Conservation (phyloP, 2,113 vertebrate genomes). For the Oncorhynchus kisutch region DNA sequence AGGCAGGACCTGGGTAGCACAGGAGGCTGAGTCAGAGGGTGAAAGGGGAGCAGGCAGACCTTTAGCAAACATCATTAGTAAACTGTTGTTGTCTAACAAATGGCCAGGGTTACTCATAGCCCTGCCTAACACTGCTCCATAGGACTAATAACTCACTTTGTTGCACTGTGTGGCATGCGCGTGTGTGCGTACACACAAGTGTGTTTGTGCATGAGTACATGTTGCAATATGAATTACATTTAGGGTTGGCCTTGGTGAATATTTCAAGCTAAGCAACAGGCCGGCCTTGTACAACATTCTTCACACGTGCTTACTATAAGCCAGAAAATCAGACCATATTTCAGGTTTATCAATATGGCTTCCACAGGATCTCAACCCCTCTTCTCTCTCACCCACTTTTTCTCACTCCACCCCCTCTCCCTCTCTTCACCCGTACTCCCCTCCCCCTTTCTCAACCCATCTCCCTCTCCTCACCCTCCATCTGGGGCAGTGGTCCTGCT, state of each 20-base stretch:
- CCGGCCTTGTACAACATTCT: not conserved
- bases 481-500: slow-evolving; percentile 10
- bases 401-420: no score
- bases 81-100: slow-evolving; percentile 63
- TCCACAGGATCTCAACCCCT: not conserved
- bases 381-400: not conserved
- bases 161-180: not conserved
- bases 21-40: slow-evolving; percentile 47
- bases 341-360: not conserved
- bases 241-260: not conserved
- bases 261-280: not conserved
- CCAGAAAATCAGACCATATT: not conserved
- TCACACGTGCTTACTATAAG: not conserved
- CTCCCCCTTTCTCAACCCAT: not conserved
- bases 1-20: slow-evolving; percentile 56
- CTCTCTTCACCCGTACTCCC: no score
- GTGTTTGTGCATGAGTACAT: not conserved
- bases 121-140: slow-evolving; percentile 44
- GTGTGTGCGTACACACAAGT: slow-evolving; percentile 1
- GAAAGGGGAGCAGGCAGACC: slow-evolving; percentile 32
- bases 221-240: not conserved
- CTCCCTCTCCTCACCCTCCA: not conserved
- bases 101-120: slow-evolving; percentile 49
- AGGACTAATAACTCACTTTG: not conserved
- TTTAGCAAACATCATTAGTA: slow-evolving; percentile 69